These are phyloP conservation scores for Molothrus ater DNA, from an alignment of 2,797 vertebrate species.

Conservation along the genomic window DNA sequence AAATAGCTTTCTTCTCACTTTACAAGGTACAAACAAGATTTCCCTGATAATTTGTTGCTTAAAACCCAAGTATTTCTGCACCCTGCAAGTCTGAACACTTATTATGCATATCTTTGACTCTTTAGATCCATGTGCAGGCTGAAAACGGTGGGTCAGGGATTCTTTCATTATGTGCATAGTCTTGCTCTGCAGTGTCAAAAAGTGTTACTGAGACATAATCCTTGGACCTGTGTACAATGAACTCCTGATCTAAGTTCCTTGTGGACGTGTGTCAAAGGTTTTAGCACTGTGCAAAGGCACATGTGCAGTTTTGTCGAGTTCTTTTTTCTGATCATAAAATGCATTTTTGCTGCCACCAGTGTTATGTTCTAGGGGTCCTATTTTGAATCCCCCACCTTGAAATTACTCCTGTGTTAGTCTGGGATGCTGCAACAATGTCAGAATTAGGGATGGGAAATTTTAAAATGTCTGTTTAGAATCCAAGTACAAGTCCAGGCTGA, in stretches of 20 bases:
- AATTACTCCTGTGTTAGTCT: not conserved
- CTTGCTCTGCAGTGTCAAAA: not conserved
- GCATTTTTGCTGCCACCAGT: not conserved
- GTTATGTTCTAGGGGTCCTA: not conserved
- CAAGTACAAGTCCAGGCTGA: not conserved
- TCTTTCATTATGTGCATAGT: not conserved
- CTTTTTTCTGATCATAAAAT: not conserved
- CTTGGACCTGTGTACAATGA: not conserved
- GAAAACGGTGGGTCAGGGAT: not conserved
- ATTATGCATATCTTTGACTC: not conserved
- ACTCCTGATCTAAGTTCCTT: not conserved
- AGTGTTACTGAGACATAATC: not conserved
- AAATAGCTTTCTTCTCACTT: not conserved
- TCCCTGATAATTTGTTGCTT: not conserved
- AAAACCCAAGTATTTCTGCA: not conserved
- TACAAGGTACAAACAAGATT: not conserved
- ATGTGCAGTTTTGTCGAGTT: not conserved
- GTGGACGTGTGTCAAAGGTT: not conserved
- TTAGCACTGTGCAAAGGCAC: not conserved
- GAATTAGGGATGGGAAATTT: not conserved
- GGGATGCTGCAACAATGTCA: accelerated
- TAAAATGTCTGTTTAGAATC: not conserved
- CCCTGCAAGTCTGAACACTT: not conserved
- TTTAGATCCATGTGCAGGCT: not conserved
- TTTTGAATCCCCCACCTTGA: not conserved